Base-by-base conservation (phyloP, 2,797 vertebrate genomes). In the Chiloscyllium punctatum region DNA sequence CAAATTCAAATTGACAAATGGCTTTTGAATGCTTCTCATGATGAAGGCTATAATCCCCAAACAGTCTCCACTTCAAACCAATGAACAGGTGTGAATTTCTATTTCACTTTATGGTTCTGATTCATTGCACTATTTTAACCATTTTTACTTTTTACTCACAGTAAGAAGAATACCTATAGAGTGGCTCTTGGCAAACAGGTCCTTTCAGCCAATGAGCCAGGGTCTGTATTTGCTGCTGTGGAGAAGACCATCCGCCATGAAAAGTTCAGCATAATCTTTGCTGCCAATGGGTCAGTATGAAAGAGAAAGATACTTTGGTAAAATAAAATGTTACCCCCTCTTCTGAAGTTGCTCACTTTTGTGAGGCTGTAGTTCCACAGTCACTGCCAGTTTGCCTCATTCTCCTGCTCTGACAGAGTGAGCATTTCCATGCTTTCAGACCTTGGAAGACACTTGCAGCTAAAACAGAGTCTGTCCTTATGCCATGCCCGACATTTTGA, bases 211-310 rank as follows among this genome's bases (percentile, higher is more conserved):
- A 30, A 51, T 51, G 94, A 95, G n/a, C 48, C 42, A 33, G 94
- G 94, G 0, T 74, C 94, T 3, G 30, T 77, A 1, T 77, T 53
- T 6, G 69, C 16, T 74, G 13, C 42, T 2, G 71, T 95, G 74
- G 94, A 95, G 94, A 95, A 95, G 51, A 74, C 71, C 7, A 18
- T 95, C 68, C 27, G 33, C 16, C 94, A 95, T 23, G 94, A 95
- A 37, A 95, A 95, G 94, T 95, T 95, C 71, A 95, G 69, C 71
- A 95, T 95, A 71, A 77, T 95, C 71, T 95, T 77, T 53, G 94
- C 94, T 57, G 94, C 71, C 71, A 95, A 77, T n/a, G 94, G 94
- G 94, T 95, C 11, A 95, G 94, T 77, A 53, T 27, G 11, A 79
- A 62, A 57, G 2, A 8, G 25, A 92, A 92, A 33, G 11, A 51